Conservation (phyloP, 2,888 invertebrate genomes). For the Prosapia bicincta region DNA sequence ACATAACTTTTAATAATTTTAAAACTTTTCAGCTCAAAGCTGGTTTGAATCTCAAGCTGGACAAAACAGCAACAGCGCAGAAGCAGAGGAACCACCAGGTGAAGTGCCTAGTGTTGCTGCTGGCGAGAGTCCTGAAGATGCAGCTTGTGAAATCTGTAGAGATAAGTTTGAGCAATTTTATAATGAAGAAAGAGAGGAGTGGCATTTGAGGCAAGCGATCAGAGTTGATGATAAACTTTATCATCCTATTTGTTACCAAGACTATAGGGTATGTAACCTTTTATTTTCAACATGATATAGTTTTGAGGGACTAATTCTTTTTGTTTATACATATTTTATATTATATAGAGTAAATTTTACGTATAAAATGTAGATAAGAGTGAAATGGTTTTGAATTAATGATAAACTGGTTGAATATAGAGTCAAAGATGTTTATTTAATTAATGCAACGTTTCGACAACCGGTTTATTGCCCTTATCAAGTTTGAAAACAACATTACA, state of each 20-base stretch:
- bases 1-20: neutral
- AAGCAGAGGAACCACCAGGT: conserved; percentile 55
- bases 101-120: conserved; percentile 69
- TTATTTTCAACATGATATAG: too few species aligned
- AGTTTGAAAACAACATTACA: too few species aligned
- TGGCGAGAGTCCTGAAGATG: conserved; percentile 59
- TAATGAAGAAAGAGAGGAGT: conserved; percentile 96
- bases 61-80: conserved; percentile 47
- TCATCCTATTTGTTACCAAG: conserved; percentile 88
- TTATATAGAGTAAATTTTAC: too few species aligned
- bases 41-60: conserved; percentile 75
- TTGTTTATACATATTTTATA: too few species aligned
- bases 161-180: conserved; percentile 94
- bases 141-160: conserved; percentile 82
- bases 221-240: conserved; percentile 72
- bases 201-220: conserved; percentile 87
- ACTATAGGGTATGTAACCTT: conserved; percentile 71
- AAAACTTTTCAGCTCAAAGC: conserved; percentile 71
- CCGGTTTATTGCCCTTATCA: too few species aligned
- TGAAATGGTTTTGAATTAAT: too few species aligned
- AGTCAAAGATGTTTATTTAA: too few species aligned
- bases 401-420: too few species aligned
- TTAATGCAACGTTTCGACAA: too few species aligned
- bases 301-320: too few species aligned
- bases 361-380: too few species aligned